phyloP scores from a whole-genome alignment of 2,888 invertebrate species.

The Euphydryas editha region DNA sequence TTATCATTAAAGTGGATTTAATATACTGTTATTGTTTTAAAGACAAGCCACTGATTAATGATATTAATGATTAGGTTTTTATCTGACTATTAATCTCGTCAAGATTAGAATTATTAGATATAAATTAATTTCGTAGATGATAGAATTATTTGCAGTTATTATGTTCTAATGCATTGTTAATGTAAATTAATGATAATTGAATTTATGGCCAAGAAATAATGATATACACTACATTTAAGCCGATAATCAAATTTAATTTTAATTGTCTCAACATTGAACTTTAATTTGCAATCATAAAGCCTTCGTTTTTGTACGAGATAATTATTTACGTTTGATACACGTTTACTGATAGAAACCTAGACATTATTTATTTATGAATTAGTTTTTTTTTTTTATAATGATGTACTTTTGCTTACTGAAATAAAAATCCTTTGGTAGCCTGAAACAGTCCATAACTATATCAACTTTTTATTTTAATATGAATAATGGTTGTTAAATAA shows the following conservation, averaged over 20 bases:
- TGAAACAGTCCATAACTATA: not conserved
- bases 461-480: not conserved
- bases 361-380: not conserved
- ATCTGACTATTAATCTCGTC: conserved; percentile 38
- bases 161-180: conserved; percentile 26
- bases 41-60: conserved; percentile 74
- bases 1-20: conserved; percentile 73
- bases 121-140: conserved; percentile 45
- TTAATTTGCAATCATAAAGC: not conserved
- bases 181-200: conserved; percentile 30
- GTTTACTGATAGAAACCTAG: not conserved
- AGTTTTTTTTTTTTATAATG: not conserved
- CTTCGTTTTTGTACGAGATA: not conserved
- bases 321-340: not conserved
- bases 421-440: not conserved
- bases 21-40: conserved; percentile 78
- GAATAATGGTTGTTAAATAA: not conserved
- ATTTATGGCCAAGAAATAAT: conserved; percentile 26
- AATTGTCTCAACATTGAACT: conserved; percentile 1
- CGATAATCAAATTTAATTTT: conserved; percentile 11
- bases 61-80: conserved; percentile 53
- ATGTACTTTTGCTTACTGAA: not conserved
- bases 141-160: conserved; percentile 33
- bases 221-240: conserved; percentile 13
- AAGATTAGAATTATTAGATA: conserved; percentile 42